phyloP scores from a whole-genome alignment of 2,797 vertebrate species.

The Columba guinea region DNA sequence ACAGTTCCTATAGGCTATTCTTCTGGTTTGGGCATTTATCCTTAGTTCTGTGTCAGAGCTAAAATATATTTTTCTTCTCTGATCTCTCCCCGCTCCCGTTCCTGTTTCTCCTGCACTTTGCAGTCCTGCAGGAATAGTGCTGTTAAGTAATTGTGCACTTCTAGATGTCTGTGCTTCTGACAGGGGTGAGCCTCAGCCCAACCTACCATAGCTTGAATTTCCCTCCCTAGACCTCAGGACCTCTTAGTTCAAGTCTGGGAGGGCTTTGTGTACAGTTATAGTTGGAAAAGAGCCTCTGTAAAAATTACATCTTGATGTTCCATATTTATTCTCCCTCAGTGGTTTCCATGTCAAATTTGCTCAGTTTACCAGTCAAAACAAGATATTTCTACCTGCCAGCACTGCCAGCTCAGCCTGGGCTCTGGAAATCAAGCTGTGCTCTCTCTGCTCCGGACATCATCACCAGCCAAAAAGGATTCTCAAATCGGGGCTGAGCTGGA shows the following conservation, averaged over 20 bases:
- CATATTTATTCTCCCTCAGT: conserved; percentile 67
- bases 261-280: background rate
- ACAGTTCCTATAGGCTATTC: background rate
- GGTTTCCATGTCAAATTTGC: conserved; percentile 65
- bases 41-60: background rate
- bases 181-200: background rate
- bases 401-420: conserved; percentile 63
- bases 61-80: background rate
- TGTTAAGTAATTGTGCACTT: conserved; percentile 4
- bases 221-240: conserved; percentile 34
- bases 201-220: conserved; percentile 3
- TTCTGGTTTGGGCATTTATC: background rate
- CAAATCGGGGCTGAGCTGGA: background rate
- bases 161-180: background rate
- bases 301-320: conserved; percentile 66
- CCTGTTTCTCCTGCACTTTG: background rate
- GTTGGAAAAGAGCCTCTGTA: conserved; percentile 35
- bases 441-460: conserved; percentile 65
- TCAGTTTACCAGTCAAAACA: conserved; percentile 72
- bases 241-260: conserved; percentile 25
- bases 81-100: background rate
- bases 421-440: conserved; percentile 67
- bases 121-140: background rate
- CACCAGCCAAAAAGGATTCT: conserved; percentile 50
- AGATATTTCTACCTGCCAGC: conserved; percentile 69